Evolutionary conservation across 1,140 invertebrate species (phyloP).

Genomic region (Colletes latitarsis): DNA sequence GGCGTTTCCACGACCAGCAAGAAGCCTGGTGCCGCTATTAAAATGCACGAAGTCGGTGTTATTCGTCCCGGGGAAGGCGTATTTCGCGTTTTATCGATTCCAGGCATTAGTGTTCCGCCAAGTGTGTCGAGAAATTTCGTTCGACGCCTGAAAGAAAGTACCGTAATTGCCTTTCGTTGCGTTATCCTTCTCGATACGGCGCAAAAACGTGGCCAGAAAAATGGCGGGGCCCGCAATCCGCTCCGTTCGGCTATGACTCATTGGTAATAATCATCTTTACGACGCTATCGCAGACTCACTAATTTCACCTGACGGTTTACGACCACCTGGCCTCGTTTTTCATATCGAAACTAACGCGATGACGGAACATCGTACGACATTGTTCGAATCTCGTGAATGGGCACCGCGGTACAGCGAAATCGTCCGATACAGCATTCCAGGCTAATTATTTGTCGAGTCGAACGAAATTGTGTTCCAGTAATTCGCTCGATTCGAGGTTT

Average conservation of each 20-base stretch:
- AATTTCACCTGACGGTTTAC: constrained; percentile 39
- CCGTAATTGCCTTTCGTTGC: constrained; percentile 32
- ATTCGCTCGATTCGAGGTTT: constrained; percentile 18
- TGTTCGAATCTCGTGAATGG: constrained; percentile 12
- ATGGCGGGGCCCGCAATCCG: constrained; percentile 6
- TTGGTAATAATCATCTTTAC: constrained; percentile 35
- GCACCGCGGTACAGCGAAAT: neutral
- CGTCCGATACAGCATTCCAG: neutral
- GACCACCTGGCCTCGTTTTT: constrained; percentile 19
- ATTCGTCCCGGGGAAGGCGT: neutral
- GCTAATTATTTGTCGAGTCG: neutral
- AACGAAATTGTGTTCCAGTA: neutral
- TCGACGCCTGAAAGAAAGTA: constrained; percentile 20
- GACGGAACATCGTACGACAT: neutral
- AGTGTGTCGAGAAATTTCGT: constrained; percentile 41
- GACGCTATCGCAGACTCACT: neutral
- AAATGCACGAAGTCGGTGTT: constrained; percentile 1
- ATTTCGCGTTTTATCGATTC: constrained; percentile 35
- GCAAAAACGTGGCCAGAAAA: constrained; percentile 19
- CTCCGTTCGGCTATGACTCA: constrained; percentile 33
- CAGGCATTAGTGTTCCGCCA: constrained; percentile 26
- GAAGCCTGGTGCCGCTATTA: neutral
- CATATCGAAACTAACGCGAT: neutral
- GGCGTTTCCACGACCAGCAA: neutral
- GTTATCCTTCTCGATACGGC: neutral